These are phyloP conservation scores for Myopa testacea DNA, from an alignment of 2,888 invertebrate genomes.

Conservation along the genomic window DNA sequence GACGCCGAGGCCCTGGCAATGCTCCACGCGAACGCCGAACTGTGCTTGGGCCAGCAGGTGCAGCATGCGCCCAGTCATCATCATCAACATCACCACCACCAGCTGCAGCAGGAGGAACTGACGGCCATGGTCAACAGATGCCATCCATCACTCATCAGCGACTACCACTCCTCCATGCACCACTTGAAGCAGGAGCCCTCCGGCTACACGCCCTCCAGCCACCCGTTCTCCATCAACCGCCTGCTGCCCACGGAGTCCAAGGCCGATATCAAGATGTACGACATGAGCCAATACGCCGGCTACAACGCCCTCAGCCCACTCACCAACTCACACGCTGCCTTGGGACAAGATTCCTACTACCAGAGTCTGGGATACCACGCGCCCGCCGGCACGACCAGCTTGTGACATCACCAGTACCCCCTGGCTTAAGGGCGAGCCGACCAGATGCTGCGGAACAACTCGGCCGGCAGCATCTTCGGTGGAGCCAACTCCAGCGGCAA, in stretches of 20 bases:
- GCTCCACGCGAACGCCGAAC: slow-evolving; percentile 75
- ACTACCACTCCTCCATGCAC: slow-evolving; percentile 73
- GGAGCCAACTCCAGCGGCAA: slow-evolving; percentile 41
- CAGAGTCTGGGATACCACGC: slow-evolving; percentile 83
- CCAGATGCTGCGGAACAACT: slow-evolving; percentile 63
- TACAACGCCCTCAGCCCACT: slow-evolving; percentile 75
- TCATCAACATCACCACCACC: slow-evolving; percentile 70
- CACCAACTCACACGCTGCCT: slow-evolving; percentile 73
- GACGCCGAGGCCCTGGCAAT: slow-evolving; percentile 78
- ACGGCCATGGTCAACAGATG: slow-evolving; percentile 75
- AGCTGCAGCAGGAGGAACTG: slow-evolving; percentile 72
- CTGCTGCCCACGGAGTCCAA: slow-evolving; percentile 89
- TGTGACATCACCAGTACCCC: slow-evolving; percentile 89
- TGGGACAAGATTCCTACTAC: slow-evolving; percentile 84
- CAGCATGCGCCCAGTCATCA: slow-evolving; percentile 71
- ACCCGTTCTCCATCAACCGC: slow-evolving; percentile 95
- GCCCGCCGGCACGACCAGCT: slow-evolving; percentile 80
- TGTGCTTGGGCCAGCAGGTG: slow-evolving; percentile 72
- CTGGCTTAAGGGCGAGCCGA: slow-evolving; percentile 79
- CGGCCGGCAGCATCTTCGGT: slow-evolving; percentile 47
- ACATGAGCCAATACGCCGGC: slow-evolving; percentile 77
- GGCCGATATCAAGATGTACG: slow-evolving; percentile 93
- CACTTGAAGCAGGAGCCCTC: slow-evolving; percentile 84
- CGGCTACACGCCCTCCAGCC: slow-evolving; percentile 84
- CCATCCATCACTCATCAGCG: slow-evolving; percentile 74